Conservation (phyloP, 2,888 invertebrate species). For the Cerastis leucographa region DNA sequence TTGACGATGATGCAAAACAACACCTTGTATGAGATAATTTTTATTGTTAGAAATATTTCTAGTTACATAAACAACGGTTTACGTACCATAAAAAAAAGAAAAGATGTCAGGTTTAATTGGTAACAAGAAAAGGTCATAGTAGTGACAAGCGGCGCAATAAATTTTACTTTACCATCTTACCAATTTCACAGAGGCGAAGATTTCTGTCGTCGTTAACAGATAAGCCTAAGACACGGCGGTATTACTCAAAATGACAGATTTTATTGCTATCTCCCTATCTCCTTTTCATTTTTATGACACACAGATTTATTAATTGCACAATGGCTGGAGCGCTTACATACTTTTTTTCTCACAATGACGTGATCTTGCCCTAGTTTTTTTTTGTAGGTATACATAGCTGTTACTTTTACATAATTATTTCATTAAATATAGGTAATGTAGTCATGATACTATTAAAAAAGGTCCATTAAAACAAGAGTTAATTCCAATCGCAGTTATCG, state of each 20-base stretch:
- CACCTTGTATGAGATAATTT: too few species aligned
- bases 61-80: neutral
- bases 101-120: conserved; percentile 46
- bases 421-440: neutral
- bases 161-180: conserved; percentile 71
- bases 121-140: conserved; percentile 53
- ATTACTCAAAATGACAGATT: conserved; percentile 84
- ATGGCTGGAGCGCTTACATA: conserved; percentile 73
- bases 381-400: too few species aligned
- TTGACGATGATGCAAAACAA: too few species aligned
- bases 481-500: neutral
- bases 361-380: neutral
- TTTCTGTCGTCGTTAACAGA: conserved; percentile 79
- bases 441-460: neutral
- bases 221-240: conserved; percentile 81
- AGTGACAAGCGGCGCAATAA: conserved; percentile 60
- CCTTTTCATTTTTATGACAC: conserved; percentile 83
- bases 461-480: neutral
- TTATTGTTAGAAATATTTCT: too few species aligned
- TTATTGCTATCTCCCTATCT: conserved; percentile 81
- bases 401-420: neutral
- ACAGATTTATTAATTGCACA: conserved; percentile 78
- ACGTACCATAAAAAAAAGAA: neutral
- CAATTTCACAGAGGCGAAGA: conserved; percentile 74
- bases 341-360: conserved; percentile 61